Base-by-base conservation (phyloP, 2,888 invertebrate species). In the Limnephilus auricula region DNA sequence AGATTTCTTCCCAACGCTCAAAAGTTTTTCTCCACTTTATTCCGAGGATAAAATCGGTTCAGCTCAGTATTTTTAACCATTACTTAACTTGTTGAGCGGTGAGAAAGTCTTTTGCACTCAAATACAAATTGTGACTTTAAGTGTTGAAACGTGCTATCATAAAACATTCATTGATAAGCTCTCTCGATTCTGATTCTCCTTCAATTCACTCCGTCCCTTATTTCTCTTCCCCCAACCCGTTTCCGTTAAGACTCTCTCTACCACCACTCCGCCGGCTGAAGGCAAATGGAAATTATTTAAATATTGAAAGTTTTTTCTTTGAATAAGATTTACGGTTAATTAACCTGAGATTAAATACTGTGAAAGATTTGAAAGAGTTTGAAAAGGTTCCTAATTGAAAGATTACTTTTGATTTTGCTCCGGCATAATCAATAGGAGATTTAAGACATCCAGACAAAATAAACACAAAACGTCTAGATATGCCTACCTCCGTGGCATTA, bases 131-230 rank as follows among this genome's bases (percentile, higher is more conserved):
- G 92, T 92, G 92, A 91, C 92, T 92, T 90, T 93, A 93, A 93
- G 93, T 93, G 93, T 93, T 92, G 90, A 91, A 92, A 92, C 93
- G 93, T 93, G 93, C 92, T 89, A 90, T 91, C 93, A 93, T 93
- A 93, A 93, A 93, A 93, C 93, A 93, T 93, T 93, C 93, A 93
- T 93, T 92, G 93, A 93, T 93, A 93, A 93, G 93, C 92, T 90
- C 88, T 90, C 91, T 85, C 86, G 89, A 91, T 89, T 92, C 89
- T 91, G 50, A 32, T 34, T 83, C 84, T 80, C 78, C 50, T 85
- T 91, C 85, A 65, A 87, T 90, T 89, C 45, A 80, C 83, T 90
- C 92, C 50, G 84, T 89, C 79, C 88, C 88, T 34, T 79, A 84
- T 79, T 65, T 86, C 90, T 91, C 79, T 83, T 34, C 85, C 83